These are phyloP conservation scores for Aculops lycopersici DNA, from an alignment of 1,140 invertebrate genomes.

Conservation along the genomic window DNA sequence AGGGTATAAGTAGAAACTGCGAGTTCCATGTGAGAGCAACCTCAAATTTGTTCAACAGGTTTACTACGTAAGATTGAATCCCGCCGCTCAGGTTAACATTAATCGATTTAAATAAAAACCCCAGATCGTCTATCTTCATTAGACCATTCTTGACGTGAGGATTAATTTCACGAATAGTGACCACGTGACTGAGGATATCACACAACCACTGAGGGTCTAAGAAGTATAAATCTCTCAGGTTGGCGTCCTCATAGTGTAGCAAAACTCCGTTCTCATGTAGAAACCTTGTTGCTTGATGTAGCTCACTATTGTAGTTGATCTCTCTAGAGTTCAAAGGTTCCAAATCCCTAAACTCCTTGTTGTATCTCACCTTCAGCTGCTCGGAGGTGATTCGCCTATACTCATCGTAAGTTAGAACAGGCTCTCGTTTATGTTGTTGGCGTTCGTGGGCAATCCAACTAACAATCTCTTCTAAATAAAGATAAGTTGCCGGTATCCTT, in stretches of 20 bases:
- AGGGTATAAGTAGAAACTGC: constrained; percentile 51
- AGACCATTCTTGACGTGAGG: constrained; percentile 52
- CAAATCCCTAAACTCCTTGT: constrained; percentile 30
- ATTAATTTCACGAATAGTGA: constrained; percentile 80
- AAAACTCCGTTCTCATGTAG: constrained; percentile 89
- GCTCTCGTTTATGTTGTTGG: constrained; percentile 25
- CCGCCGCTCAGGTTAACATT: neutral
- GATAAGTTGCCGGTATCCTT: constrained; percentile 72
- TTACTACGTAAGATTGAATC: constrained; percentile 32
- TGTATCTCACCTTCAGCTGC: constrained; percentile 29
- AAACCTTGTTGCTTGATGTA: constrained; percentile 79
- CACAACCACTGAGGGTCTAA: constrained; percentile 93
- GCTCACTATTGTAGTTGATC: constrained; percentile 27
- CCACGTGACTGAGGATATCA: constrained; percentile 79
- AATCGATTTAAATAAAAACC: neutral
- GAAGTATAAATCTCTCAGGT: constrained; percentile 70
- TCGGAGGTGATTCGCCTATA: constrained; percentile 34
- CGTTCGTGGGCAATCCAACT: constrained; percentile 36
- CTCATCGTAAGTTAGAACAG: constrained; percentile 52
- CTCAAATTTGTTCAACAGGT: constrained; percentile 79
- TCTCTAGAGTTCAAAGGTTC: neutral
- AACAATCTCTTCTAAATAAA: constrained; percentile 69
- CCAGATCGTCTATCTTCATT: constrained; percentile 2
- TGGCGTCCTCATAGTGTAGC: constrained; percentile 88
- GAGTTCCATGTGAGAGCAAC: constrained; percentile 87